These are phyloP conservation scores for Taenaris catops DNA, from an alignment of 2,888 invertebrate species.

Conservation along the genomic window DNA sequence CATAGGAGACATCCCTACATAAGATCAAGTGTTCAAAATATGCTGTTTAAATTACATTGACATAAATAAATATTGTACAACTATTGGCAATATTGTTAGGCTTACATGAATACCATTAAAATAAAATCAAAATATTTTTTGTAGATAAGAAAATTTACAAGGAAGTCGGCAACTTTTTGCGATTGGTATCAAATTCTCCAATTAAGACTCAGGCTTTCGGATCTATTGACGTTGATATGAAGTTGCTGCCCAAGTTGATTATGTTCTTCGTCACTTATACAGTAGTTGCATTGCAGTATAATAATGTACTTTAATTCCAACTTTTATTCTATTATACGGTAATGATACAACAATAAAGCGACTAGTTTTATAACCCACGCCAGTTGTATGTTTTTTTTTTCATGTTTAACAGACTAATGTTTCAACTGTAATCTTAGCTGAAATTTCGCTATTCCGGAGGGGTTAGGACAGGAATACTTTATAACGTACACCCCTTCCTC, in stretches of 20 bases:
- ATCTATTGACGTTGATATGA: constrained; percentile 34
- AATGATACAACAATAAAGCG: too few relatives aligned
- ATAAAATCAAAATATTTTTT: neutral
- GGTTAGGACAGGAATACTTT: too few relatives aligned
- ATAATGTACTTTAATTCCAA: constrained; percentile 36
- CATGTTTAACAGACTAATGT: too few relatives aligned
- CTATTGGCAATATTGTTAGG: neutral
- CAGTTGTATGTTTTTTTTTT: too few relatives aligned
- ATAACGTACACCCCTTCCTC: too few relatives aligned
- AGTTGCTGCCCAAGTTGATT: constrained; percentile 34
- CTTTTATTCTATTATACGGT: too few relatives aligned
- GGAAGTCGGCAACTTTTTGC: constrained; percentile 31
- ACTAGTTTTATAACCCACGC: too few relatives aligned
- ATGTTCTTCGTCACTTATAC: constrained; percentile 38
- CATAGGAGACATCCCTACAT: too few relatives aligned
- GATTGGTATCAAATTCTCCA: constrained; percentile 30
- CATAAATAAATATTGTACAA: neutral
- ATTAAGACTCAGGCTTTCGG: constrained; percentile 32
- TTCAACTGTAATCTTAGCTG: too few relatives aligned
- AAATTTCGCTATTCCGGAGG: too few relatives aligned
- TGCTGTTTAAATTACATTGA: neutral
- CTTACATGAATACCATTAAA: neutral
- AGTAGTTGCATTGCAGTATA: constrained; percentile 39
- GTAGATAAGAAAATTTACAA: constrained; percentile 30
- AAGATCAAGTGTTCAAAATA: too few relatives aligned